These are phyloP conservation scores for Gavia stellata DNA, from an alignment of 2,113 vertebrate genomes.

Conservation along the genomic window DNA sequence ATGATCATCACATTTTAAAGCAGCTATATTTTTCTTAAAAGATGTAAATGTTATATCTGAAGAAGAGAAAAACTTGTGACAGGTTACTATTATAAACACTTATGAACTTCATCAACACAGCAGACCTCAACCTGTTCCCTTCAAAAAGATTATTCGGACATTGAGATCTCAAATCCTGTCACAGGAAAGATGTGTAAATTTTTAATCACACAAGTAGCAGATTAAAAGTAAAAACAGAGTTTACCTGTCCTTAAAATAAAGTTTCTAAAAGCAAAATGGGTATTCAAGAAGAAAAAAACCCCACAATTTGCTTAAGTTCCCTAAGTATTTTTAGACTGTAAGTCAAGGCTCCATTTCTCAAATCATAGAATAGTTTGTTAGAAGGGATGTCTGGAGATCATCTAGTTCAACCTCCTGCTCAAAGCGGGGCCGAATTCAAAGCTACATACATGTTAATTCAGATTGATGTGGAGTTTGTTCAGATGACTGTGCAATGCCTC, in stretches of 20 bases:
- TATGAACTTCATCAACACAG: background rate
- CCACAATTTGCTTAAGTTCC: background rate
- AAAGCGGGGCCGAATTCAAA: background rate
- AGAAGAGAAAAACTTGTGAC: background rate
- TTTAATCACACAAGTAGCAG: background rate
- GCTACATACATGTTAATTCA: background rate
- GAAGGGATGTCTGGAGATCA: background rate
- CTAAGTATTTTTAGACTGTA: background rate
- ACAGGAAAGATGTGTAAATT: background rate
- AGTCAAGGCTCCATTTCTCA: background rate
- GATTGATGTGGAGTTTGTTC: background rate
- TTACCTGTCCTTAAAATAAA: background rate
- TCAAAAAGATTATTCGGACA: background rate
- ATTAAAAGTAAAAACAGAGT: background rate
- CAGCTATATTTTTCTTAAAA: background rate
- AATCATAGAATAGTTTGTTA: background rate
- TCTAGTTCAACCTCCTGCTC: background rate
- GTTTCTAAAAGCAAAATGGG: background rate
- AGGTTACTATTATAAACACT: background rate
- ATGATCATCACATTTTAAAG: background rate
- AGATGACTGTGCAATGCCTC: background rate
- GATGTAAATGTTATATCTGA: background rate
- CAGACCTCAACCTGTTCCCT: background rate
- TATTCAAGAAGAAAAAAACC: background rate
- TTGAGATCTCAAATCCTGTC: background rate